Evolutionary conservation across 2,888 invertebrate genomes (phyloP).

Genomic region (Adela reaumurella): DNA sequence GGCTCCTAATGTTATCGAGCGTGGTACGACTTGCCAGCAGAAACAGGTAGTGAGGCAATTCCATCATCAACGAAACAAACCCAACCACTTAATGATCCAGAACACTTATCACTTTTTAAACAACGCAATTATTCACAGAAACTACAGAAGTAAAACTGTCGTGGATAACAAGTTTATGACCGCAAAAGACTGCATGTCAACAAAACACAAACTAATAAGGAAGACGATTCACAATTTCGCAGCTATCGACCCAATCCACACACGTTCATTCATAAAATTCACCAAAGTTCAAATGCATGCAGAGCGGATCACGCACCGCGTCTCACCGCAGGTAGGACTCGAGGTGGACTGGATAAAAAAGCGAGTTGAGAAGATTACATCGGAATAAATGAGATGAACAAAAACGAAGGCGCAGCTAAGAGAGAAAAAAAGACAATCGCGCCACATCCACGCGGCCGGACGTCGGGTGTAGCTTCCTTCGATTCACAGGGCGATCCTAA

Average conservation of each 20-base stretch:
- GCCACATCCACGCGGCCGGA: conserved; percentile 56
- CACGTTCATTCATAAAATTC: background rate
- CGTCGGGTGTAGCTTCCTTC: conserved; percentile 55
- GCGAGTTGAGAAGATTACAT: conserved; percentile 56
- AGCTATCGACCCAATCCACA: background rate
- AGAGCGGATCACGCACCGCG: conserved; percentile 17
- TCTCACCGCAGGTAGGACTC: conserved; percentile 53
- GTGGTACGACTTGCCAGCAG: conserved; percentile 37
- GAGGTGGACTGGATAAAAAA: conserved; percentile 58
- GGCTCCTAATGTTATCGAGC: conserved; percentile 27
- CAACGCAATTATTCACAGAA: no score
- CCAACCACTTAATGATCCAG: no score
- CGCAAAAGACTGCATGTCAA: no score
- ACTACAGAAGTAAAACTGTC: no score
- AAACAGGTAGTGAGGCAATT: conserved; percentile 42
- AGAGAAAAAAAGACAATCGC: conserved; percentile 47
- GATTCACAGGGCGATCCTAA: conserved; percentile 38
- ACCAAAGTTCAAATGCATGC: background rate
- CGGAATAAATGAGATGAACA: conserved; percentile 59
- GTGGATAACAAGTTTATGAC: no score
- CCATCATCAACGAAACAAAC: conserved; percentile 49
- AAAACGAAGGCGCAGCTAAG: conserved; percentile 41
- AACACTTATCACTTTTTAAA: no score
- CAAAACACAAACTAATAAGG: no score
- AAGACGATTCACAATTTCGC: no score